Conservation (phyloP, 2,113 vertebrate species). For the Lophura nycthemera region DNA sequence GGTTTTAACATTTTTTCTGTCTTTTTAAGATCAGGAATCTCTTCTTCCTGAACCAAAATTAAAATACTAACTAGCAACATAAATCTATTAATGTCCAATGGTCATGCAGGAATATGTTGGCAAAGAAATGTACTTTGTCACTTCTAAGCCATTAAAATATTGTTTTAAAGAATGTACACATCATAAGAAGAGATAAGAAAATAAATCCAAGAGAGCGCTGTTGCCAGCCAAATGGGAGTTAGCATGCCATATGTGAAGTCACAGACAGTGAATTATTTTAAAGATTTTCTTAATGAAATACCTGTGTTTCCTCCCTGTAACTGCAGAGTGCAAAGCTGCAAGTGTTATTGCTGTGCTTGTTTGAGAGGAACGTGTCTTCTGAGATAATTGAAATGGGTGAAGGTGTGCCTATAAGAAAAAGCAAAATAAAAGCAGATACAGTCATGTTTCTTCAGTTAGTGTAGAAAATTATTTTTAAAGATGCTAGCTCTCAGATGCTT, state of each 20-base stretch:
- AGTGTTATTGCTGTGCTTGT: background rate
- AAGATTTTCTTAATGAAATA: background rate
- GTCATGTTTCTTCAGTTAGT: background rate
- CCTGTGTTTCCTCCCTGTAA: background rate
- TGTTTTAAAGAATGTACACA: background rate
- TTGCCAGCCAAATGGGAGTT: background rate
- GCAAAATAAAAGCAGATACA: background rate
- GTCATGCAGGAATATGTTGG: background rate
- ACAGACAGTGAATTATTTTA: background rate
- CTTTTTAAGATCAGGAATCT: background rate
- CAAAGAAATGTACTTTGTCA: background rate
- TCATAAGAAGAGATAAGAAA: background rate
- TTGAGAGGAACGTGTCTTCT: background rate
- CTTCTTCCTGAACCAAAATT: constrained; percentile 1
- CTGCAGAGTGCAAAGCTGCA: background rate
- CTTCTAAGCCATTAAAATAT: background rate
- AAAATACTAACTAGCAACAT: background rate
- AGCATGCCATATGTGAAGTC: background rate
- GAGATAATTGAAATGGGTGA: background rate
- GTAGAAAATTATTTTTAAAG: background rate
- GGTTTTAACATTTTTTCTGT: background rate
- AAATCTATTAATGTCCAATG: background rate
- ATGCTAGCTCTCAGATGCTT: background rate
- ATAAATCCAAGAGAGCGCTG: background rate
- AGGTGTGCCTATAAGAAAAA: background rate